A percentile compares a stretch with the other conserved stretches of the same genome.
Conservation (phyloP, 2,888 invertebrate genomes). For the Tipula unca region DNA sequence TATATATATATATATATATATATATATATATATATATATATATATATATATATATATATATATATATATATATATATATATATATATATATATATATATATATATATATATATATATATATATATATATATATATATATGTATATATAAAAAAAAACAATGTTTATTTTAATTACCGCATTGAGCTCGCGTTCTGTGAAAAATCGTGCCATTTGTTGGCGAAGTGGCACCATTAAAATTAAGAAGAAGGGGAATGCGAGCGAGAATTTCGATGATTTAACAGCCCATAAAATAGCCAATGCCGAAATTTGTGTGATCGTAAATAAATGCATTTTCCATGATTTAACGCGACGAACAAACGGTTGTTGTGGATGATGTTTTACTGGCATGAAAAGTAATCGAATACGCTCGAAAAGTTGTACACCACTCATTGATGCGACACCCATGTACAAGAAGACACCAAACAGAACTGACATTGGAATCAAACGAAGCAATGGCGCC, state of each 20-base stretch:
- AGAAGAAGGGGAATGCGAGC: slow-evolving; percentile 87
- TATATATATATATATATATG: neutral
- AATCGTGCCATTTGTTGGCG: slow-evolving; percentile 61
- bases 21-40: neutral
- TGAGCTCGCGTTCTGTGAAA: slow-evolving; percentile 73
- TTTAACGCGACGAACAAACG: slow-evolving; percentile 82
- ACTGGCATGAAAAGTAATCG: slow-evolving; percentile 88
- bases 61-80: neutral
- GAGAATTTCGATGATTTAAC: slow-evolving; percentile 87
- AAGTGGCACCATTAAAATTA: slow-evolving; percentile 85
- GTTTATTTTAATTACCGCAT: slow-evolving; percentile 57
- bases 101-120: neutral
- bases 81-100: neutral
- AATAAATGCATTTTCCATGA: slow-evolving; percentile 88
- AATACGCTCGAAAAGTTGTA: slow-evolving; percentile 86
- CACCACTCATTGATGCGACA: slow-evolving; percentile 85
- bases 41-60: neutral
- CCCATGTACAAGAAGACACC: slow-evolving; percentile 98
- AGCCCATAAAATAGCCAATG: slow-evolving; percentile 70
- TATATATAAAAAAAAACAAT: slow-evolving; percentile 19
- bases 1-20: too few relatives aligned
- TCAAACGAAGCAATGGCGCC: slow-evolving; percentile 66
- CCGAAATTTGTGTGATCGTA: slow-evolving; percentile 74
- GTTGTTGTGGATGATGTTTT: slow-evolving; percentile 87
- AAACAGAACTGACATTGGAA: slow-evolving; percentile 94